phyloP scores from a whole-genome alignment of 2,113 vertebrate species.

The Apodemus sylvaticus region DNA sequence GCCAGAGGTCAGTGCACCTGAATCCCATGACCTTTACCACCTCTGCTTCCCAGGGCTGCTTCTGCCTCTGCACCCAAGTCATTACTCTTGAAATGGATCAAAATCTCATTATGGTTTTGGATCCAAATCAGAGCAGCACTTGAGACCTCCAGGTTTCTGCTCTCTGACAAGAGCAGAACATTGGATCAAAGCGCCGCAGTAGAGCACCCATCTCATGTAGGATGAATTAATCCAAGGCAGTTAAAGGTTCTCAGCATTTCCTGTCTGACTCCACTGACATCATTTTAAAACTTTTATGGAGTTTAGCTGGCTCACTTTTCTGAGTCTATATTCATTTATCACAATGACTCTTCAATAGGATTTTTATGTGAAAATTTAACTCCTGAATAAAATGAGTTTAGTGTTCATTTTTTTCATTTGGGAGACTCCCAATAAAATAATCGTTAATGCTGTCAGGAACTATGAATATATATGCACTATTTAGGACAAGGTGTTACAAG shows the following conservation, averaged over 20 bases:
- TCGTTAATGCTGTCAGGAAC: slow-evolving; percentile 35
- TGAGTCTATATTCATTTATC: slow-evolving; percentile 62
- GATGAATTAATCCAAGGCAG: slow-evolving; percentile 66
- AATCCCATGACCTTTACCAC: background rate
- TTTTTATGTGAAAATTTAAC: slow-evolving; percentile 63
- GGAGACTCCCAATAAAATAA: slow-evolving; percentile 12
- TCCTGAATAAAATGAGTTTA: slow-evolving; percentile 53
- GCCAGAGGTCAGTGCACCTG: background rate
- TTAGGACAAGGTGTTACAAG: background rate
- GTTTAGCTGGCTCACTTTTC: slow-evolving; percentile 67
- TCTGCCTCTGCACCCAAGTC: slow-evolving; percentile 47
- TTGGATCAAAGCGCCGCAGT: slow-evolving; percentile 64
- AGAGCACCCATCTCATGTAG: slow-evolving; percentile 39
- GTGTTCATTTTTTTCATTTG: slow-evolving; percentile 48
- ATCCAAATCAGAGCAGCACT: slow-evolving; percentile 71
- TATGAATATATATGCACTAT: background rate
- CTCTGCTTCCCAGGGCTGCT: background rate
- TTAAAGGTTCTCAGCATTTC: slow-evolving; percentile 63
- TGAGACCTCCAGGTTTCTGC: slow-evolving; percentile 57
- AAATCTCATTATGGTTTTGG: slow-evolving; percentile 67
- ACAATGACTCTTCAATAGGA: slow-evolving; percentile 58
- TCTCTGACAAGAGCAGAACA: slow-evolving; percentile 42
- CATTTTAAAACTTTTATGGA: slow-evolving; percentile 75
- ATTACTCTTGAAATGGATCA: slow-evolving; percentile 63
- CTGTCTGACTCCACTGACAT: slow-evolving; percentile 65